phyloP scores from a whole-genome alignment of 1,140 invertebrate genomes.

The Heliothis subflexa region DNA sequence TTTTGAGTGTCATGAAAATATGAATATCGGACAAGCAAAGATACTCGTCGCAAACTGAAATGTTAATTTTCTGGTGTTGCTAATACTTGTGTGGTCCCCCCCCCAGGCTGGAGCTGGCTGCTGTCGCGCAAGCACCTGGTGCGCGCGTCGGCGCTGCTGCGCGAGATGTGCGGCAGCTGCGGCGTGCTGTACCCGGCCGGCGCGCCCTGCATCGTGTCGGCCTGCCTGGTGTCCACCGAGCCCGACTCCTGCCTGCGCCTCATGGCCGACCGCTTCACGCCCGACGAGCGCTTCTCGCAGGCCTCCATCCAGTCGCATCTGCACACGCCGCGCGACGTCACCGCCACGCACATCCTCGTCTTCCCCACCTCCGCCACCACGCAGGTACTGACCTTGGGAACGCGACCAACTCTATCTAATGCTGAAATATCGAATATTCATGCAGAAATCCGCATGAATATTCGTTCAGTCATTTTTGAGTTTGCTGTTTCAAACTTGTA shows the following conservation, averaged over 20 bases:
- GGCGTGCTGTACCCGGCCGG: constrained; percentile 92
- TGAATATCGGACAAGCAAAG: too few species aligned
- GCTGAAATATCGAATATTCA: too few species aligned
- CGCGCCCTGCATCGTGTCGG: constrained; percentile 96
- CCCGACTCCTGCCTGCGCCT: constrained; percentile 97
- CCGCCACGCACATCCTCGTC: constrained; percentile 99
- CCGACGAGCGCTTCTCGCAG: constrained; percentile 96
- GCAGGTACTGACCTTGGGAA: constrained; percentile 89
- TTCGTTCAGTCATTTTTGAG: too few species aligned
- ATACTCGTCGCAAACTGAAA: too few species aligned
- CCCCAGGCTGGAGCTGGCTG: constrained; percentile 95
- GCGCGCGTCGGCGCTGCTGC: constrained; percentile 94
- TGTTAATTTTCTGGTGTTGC: too few species aligned
- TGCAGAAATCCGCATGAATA: too few species aligned
- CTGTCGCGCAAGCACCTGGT: constrained; percentile 96
- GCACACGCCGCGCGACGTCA: constrained; percentile 97
- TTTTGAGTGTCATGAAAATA: too few species aligned
- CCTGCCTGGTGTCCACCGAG: constrained; percentile 98
- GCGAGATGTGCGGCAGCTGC: constrained; percentile 97
- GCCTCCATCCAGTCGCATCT: constrained; percentile 93
- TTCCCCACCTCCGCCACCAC: constrained; percentile 99
- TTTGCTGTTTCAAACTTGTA: too few species aligned
- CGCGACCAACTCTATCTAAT: background rate
- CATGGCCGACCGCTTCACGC: constrained; percentile 97
- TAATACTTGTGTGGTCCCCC: background rate